A percentile compares a stretch with the other conserved stretches of the same genome.
These are phyloP conservation scores for Luffia ferchaultella DNA, from an alignment of 2,888 invertebrate genomes.

Conservation along the genomic window DNA sequence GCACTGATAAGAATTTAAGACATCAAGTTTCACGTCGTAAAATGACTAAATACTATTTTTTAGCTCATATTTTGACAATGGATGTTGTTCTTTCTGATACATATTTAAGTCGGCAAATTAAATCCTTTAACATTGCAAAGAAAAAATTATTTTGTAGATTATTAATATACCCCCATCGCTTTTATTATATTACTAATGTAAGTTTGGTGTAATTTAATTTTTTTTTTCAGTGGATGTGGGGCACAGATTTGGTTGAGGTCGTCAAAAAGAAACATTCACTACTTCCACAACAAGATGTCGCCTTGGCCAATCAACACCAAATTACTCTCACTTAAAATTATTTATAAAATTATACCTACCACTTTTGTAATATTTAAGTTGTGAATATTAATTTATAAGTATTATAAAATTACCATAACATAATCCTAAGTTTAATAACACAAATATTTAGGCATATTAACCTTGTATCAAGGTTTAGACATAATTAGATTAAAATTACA, in stretches of 20 bases:
- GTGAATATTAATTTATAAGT: not conserved
- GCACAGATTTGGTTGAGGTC: constrained; percentile 37
- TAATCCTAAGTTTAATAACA: not conserved
- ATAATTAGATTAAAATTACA: constrained; percentile 15
- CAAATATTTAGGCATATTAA: constrained; percentile 11
- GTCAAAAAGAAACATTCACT: constrained; percentile 25
- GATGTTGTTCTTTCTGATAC: not conserved
- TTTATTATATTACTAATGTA: not conserved
- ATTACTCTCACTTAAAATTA: constrained; percentile 3
- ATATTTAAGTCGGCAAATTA: not conserved
- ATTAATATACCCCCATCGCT: not conserved
- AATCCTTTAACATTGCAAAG: not conserved
- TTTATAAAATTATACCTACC: not conserved
- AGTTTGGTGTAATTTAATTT: not conserved
- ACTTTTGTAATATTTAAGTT: not conserved
- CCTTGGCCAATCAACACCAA: constrained; percentile 17
- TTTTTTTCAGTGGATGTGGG: constrained; percentile 37
- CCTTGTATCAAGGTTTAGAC: constrained; percentile 32
- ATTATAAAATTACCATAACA: not conserved
- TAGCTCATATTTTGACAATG: no score
- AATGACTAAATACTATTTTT: no score
- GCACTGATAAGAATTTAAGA: no score
- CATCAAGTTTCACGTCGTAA: no score
- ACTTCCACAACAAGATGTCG: constrained; percentile 30
- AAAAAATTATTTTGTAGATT: not conserved